phyloP scores from a whole-genome alignment of 1,140 invertebrate species.

The Stegodyphus mimosarum region DNA sequence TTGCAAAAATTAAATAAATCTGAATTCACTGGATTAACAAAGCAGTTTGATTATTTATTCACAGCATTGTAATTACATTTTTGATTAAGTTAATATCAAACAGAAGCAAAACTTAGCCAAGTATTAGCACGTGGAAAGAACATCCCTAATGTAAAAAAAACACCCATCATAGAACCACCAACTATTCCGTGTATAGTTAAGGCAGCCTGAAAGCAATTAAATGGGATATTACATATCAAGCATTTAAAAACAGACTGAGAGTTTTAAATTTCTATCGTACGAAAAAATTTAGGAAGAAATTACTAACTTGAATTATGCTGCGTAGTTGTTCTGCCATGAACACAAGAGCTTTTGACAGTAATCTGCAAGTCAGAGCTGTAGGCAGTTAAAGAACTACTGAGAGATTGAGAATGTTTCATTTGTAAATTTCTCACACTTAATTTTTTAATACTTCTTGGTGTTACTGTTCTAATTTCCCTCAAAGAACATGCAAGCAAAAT shows the following conservation, averaged over 20 bases:
- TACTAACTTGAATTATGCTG: slow-evolving; percentile 66
- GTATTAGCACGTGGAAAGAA: slow-evolving; percentile 80
- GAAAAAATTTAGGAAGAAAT: background rate
- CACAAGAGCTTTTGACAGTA: slow-evolving; percentile 66
- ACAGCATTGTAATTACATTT: background rate
- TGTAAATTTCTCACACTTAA: too few relatives aligned
- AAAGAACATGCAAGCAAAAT: too few relatives aligned
- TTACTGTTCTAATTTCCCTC: too few relatives aligned
- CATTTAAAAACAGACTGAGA: background rate
- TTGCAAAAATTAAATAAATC: background rate
- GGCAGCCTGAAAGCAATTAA: slow-evolving; percentile 66
- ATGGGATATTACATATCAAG: background rate
- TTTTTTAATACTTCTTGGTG: too few relatives aligned
- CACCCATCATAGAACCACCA: slow-evolving; percentile 78
- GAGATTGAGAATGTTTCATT: background rate
- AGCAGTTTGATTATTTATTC: background rate
- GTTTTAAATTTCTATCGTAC: background rate
- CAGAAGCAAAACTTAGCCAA: slow-evolving; percentile 70
- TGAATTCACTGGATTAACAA: background rate
- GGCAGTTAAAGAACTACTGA: slow-evolving; percentile 19
- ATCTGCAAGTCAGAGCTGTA: slow-evolving; percentile 66
- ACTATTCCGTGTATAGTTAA: slow-evolving; percentile 72
- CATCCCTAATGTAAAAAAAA: slow-evolving; percentile 84
- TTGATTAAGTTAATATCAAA: background rate
- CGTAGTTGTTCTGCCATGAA: slow-evolving; percentile 66